Evolutionary conservation across 1,140 invertebrate genomes (phyloP), one percentile per base, ranked within the genome.

Genomic region (Papilio aristodemus): DNA sequence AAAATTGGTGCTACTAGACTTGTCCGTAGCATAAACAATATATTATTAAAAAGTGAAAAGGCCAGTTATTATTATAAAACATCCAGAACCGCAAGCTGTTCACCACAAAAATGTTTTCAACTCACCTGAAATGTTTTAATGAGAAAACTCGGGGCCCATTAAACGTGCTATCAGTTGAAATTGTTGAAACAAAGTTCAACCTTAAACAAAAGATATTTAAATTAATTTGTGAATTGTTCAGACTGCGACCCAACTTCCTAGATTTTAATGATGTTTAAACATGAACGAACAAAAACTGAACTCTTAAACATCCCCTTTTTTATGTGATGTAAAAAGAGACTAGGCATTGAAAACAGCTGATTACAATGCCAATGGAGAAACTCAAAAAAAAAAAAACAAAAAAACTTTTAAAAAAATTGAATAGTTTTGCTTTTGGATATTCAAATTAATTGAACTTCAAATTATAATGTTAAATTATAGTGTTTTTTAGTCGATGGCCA

Each of bases 121-220:
- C 46, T 54, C 46, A 54, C 46, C 46, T 54, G 46, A 54, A 54
- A 54, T 54, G 46, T 54, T 54, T 54, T 54, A 54, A 54, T 54
- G 46, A 54, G 46, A 54, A 25, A 54, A 54, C 46, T 54, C 46
- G 8, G 46, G 17, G 2, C 46, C 19, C 46, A 54, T 54, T 54
- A 11, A 54, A 54, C 46, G 46, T 54, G 46, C 46, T 54, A 54
- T 54, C 46, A 22, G 46, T 54, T 54, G 7, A 54, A 54, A 54
- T 54, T 54, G 46, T 54, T 54, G 46, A 54, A 54, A 54, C 46
- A 22, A 54, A 54, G 46, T 54, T 54, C 22, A 5, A 22, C 46
- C 46, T 54, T 54, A 54, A 54, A 54, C 46, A 54, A 54, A 54
- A 54, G 46, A 54, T 54, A 54, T 54, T 54, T 54, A 54, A 54